A percentile compares a stretch with the other conserved stretches of the same genome.
Evolutionary conservation across 1,140 invertebrate species (phyloP).

Genomic region (Temnothorax longispinosus): DNA sequence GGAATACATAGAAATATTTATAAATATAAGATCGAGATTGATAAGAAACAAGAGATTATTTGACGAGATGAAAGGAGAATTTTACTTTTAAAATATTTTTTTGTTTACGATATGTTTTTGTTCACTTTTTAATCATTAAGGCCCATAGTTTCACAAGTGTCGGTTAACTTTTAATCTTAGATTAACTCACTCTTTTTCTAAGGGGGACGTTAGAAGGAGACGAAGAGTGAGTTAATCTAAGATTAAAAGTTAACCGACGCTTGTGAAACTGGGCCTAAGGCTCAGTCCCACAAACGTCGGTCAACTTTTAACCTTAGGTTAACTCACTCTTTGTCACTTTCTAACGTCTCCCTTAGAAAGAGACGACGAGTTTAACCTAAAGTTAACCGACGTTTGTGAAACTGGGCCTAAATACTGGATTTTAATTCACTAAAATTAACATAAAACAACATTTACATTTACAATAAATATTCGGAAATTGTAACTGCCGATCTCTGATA

Average conservation of each 20-base stretch:
- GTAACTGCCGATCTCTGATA: neutral
- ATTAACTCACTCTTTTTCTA: no score
- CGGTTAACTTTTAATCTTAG: no score
- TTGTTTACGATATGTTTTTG: neutral
- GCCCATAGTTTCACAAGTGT: no score
- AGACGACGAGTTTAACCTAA: no score
- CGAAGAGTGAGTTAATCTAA: no score
- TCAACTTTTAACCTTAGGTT: no score
- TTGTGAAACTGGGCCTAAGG: neutral
- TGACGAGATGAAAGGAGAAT: neutral
- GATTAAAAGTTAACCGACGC: no score
- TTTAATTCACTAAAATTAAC: neutral
- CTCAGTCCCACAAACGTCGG: no score
- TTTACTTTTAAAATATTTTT: neutral
- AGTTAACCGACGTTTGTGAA: no score
- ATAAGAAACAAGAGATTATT: neutral
- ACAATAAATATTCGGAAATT: slow-evolving; percentile 14
- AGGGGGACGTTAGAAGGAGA: no score
- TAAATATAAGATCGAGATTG: neutral
- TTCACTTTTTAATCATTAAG: neutral
- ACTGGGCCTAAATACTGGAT: neutral
- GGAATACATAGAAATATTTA: neutral
- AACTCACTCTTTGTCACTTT: no score
- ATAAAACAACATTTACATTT: neutral
- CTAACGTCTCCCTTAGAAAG: no score